These are phyloP conservation scores for Oenanthe melanoleuca DNA, from an alignment of 2,113 vertebrate species.

Conservation along the genomic window DNA sequence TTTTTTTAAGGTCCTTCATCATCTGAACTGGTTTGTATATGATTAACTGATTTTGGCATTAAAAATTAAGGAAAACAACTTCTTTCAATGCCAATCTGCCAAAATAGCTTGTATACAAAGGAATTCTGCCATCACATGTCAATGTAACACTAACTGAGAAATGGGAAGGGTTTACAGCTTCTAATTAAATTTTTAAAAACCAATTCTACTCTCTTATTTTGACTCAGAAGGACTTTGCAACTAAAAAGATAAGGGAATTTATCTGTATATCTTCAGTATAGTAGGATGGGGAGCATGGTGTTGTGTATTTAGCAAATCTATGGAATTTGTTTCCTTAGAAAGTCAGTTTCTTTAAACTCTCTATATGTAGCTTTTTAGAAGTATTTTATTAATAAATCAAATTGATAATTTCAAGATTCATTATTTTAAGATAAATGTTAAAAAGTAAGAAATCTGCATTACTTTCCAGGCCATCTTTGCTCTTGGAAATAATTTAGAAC, in stretches of 20 bases:
- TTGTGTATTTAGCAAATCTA: background rate
- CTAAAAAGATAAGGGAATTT: background rate
- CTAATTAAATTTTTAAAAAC: background rate
- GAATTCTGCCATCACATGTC: background rate
- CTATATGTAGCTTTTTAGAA: background rate
- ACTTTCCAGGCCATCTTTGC: background rate
- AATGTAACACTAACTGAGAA: background rate
- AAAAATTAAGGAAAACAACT: background rate
- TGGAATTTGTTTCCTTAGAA: background rate
- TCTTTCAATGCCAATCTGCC: background rate
- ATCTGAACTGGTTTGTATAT: background rate
- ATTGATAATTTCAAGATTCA: background rate
- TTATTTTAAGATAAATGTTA: background rate
- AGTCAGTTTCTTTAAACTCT: background rate
- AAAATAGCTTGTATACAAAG: background rate
- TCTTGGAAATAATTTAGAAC: background rate
- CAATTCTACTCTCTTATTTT: background rate
- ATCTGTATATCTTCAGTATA: background rate
- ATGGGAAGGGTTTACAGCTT: background rate
- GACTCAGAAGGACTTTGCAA: background rate
- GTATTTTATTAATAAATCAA: background rate
- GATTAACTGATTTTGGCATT: background rate
- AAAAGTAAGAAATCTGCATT: background rate
- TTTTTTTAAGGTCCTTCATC: background rate
- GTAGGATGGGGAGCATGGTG: background rate